Base-by-base conservation (phyloP, 1,140 invertebrate genomes). In the Prorops nasuta region DNA sequence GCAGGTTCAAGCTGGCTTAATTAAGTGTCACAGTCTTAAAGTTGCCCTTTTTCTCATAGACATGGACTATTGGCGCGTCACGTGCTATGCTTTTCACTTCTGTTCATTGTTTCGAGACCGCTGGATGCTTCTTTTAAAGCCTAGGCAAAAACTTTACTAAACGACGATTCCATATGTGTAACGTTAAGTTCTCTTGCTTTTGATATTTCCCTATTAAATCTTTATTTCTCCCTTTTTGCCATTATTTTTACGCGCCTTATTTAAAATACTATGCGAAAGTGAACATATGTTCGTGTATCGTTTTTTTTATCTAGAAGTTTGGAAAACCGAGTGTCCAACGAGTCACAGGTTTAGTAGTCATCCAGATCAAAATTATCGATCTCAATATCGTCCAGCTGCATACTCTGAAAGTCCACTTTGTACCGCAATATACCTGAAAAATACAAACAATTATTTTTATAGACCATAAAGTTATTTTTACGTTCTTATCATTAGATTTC, bases 361-460 rank as follows among this genome's bases (percentile, higher is more conserved):
- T 96, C 93, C 72, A 96, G 81, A 78, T 97, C 92, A 77, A 89
- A 91, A 59, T 90, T 89, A 67, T 91, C 88, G 50, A 83, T 82
- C 59, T 91, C 89, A 65, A 88, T 81, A 42, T 96, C 92, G 63
- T 94, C 89, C 63, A 91, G 82, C 74, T 98, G 94, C 84, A 98
- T 86, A 72, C 89, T 91, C 74, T 98, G 94, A 84, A 98, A 96
- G 81, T 98, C 96, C 60, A 99, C 96, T 81, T 97, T 95, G 84
- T 99, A 98, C 56, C 97, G 90, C 62, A 98, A 86, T 66, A 98
- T 87, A 74, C 94, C 94, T 96, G 81, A 12, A 81, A 82, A 77
- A 70, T 62, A 66, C 52, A 64, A 2, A 21, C 21, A 15, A 19
- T 46, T 31, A 8, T 17, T 45, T 39, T 2, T 31, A 36, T 39